phyloP scores from a whole-genome alignment of 2,888 invertebrate species.

The Acanthosepion lycidas region DNA sequence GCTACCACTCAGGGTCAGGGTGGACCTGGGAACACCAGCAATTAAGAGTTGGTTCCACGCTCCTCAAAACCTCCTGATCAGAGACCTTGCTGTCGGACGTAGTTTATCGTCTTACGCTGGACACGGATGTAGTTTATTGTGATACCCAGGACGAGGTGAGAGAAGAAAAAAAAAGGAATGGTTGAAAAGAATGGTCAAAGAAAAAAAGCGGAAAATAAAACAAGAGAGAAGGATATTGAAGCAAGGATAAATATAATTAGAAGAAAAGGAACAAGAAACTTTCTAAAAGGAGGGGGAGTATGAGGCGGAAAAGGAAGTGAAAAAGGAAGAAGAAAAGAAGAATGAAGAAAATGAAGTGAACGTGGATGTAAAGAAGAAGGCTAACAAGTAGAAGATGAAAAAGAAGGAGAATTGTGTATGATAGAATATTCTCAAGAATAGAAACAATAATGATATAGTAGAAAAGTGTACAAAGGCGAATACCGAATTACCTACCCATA shows the following conservation, averaged over 20 bases:
- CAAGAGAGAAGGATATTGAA: not conserved
- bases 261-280: not conserved
- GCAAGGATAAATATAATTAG: not conserved
- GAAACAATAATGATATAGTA: not conserved
- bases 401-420: not conserved
- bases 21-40: no score
- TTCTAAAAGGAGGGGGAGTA: no score
- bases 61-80: no score
- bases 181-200: not conserved
- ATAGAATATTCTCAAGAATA: not conserved
- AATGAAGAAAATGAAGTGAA: not conserved
- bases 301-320: not conserved
- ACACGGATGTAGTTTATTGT: no score
- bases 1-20: no score
- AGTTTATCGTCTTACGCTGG: no score
- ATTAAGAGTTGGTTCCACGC: no score
- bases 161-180: not conserved
- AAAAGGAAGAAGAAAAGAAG: not conserved
- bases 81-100: no score
- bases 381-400: not conserved
- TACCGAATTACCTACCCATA: not conserved
- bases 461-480: not conserved
- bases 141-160: no score
- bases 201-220: not conserved
- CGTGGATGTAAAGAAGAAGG: not conserved